Conservation (phyloP, 2,888 invertebrate species). For the Agriopis aurantiaria region DNA sequence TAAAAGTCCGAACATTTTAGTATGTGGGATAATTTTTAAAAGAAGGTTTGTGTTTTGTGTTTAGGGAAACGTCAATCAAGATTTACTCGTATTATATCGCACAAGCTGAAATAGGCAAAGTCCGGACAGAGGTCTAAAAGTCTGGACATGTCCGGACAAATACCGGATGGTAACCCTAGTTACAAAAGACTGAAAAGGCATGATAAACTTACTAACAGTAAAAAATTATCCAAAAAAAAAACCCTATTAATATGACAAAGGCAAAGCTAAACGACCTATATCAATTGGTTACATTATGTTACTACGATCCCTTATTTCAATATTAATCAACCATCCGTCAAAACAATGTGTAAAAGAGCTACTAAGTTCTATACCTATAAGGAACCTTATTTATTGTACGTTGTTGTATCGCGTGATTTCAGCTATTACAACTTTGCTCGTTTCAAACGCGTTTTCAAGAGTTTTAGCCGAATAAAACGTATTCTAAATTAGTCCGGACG, state of each 20-base stretch:
- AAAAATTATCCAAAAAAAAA: not conserved
- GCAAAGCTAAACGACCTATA: not conserved
- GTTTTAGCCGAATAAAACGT: slow-evolving; percentile 39
- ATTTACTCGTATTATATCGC: no score
- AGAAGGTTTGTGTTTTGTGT: no score
- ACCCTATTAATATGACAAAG: not conserved
- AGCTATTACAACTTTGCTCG: slow-evolving; percentile 54
- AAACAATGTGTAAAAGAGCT: slow-evolving; percentile 4
- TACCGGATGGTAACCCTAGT: no score
- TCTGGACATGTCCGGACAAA: no score
- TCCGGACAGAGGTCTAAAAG: no score
- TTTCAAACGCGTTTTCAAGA: slow-evolving; percentile 54
- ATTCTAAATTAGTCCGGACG: not conserved
- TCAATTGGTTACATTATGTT: not conserved
- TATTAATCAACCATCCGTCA: not conserved
- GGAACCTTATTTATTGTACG: slow-evolving; percentile 37
- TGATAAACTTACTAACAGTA: not conserved
- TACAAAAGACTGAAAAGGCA: not conserved
- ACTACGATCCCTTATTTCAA: not conserved
- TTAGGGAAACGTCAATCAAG: no score
- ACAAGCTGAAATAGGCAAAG: no score
- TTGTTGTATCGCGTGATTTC: slow-evolving; percentile 56
- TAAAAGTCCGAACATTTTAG: no score
- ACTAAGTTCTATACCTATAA: slow-evolving; percentile 7
- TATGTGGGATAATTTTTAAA: no score